phyloP scores from a whole-genome alignment of 2,888 invertebrate genomes.

The Branchipolynoe longqiensis region DNA sequence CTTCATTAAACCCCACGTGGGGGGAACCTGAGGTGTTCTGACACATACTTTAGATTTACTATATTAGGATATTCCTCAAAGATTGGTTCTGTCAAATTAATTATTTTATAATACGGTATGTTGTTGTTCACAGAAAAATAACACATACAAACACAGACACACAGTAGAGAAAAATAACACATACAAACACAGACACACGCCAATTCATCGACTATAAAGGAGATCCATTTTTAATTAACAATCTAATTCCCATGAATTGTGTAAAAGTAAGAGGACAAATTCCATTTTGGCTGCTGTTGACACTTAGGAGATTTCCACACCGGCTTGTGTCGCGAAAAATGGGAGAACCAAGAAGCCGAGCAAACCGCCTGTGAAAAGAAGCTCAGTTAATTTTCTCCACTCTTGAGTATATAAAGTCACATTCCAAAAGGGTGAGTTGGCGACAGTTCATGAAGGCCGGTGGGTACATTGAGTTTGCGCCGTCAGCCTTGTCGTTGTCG shows the following conservation, averaged over 20 bases:
- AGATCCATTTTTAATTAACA: constrained; percentile 4
- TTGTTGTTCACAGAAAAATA: too few relatives aligned
- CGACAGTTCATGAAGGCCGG: constrained; percentile 36
- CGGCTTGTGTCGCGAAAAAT: constrained; percentile 4
- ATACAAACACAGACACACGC: too few relatives aligned
- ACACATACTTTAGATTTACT: neutral
- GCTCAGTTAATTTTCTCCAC: constrained; percentile 33
- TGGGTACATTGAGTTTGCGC: constrained; percentile 25
- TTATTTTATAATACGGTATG: neutral
- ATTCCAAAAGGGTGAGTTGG: constrained; percentile 39
- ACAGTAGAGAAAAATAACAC: too few relatives aligned
- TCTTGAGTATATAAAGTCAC: constrained; percentile 55
- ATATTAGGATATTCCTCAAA: neutral
- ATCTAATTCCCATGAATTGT: constrained; percentile 10
- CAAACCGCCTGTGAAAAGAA: neutral
- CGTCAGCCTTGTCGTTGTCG: constrained; percentile 41
- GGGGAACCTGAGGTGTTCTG: neutral
- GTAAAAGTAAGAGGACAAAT: constrained; percentile 17
- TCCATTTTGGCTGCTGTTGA: constrained; percentile 27
- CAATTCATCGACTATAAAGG: too few relatives aligned
- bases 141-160: too few relatives aligned
- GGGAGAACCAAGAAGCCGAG: neutral
- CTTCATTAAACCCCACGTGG: neutral
- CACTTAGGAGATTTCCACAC: constrained; percentile 22
- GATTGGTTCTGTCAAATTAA: neutral